Percentiles rank a stretch among this genome's conserved stretches.
These are phyloP conservation scores for Crambe crambe DNA, from an alignment of 37 sponge, comb jelly and placozoan genomes.

Conservation along the genomic window DNA sequence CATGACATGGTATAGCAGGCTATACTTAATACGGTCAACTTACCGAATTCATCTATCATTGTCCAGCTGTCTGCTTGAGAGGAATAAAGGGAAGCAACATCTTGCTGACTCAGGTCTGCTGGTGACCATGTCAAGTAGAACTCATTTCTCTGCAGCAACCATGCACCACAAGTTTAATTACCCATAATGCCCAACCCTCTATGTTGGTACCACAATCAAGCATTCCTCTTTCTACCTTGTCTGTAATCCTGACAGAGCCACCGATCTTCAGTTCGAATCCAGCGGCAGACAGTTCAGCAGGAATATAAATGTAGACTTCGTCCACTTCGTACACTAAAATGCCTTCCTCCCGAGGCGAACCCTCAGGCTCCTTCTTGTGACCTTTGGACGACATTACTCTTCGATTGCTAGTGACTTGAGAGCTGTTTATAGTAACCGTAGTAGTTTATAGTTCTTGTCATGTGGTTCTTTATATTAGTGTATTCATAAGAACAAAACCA, in stretches of 20 bases:
- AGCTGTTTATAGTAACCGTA: too few relatives aligned
- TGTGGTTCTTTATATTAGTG: too few relatives aligned
- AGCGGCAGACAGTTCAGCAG: conserved; percentile 74
- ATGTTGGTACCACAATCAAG: too few relatives aligned
- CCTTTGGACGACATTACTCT: too few relatives aligned
- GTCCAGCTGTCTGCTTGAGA: conserved; percentile 66
- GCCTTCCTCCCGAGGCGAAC: not conserved
- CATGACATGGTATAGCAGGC: too few relatives aligned
- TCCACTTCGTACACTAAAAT: conserved; percentile 49
- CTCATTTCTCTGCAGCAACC: conserved; percentile 23
- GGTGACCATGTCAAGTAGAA: conserved; percentile 62
- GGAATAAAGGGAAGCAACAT: conserved; percentile 66
- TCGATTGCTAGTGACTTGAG: too few relatives aligned
- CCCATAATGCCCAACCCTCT: not conserved
- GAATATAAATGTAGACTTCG: conserved; percentile 69
- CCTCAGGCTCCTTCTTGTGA: not conserved
- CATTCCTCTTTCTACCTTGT: too few relatives aligned
- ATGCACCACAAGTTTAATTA: not conserved
- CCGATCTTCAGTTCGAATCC: conserved; percentile 66
- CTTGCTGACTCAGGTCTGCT: conserved; percentile 54
- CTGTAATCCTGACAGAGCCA: conserved; percentile 47
- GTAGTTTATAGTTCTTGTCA: too few relatives aligned
- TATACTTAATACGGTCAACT: too few relatives aligned
- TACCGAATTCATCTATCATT: conserved; percentile 53
- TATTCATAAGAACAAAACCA: too few relatives aligned